phyloP scores from a whole-genome alignment of 2,888 invertebrate species.

The Lithophane semibrunnea region DNA sequence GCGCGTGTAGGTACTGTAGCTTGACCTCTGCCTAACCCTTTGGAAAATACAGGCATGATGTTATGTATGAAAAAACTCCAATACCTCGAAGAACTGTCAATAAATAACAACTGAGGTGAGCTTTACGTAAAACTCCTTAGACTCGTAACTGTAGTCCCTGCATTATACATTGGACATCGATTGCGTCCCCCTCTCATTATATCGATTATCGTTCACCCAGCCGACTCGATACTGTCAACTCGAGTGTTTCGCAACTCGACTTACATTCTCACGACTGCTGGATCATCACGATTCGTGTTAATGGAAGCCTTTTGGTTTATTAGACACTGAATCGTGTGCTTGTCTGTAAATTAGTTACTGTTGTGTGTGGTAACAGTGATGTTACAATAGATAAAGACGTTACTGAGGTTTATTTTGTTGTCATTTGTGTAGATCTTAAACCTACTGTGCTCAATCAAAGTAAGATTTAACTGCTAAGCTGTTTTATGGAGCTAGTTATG shows the following conservation, averaged over 20 bases:
- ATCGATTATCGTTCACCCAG: slow-evolving; percentile 65
- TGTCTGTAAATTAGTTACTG: slow-evolving; percentile 23
- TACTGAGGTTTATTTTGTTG: slow-evolving; percentile 7
- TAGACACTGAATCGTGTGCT: slow-evolving; percentile 38
- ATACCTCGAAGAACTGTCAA: not conserved
- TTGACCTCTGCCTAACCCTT: not conserved
- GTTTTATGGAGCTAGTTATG: not conserved
- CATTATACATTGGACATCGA: slow-evolving; percentile 69
- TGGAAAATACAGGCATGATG: accelerated
- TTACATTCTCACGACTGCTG: slow-evolving; percentile 50
- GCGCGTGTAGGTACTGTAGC: not conserved
- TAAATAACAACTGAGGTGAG: slow-evolving; percentile 17
- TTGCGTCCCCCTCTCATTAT: slow-evolving; percentile 63
- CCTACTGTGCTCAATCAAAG: not conserved
- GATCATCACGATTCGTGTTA: slow-evolving; percentile 53
- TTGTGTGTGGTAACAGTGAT: slow-evolving; percentile 32
- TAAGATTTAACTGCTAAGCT: not conserved
- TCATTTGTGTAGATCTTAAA: slow-evolving; percentile 15
- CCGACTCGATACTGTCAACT: slow-evolving; percentile 62
- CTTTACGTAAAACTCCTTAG: slow-evolving; percentile 13
- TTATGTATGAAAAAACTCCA: not conserved
- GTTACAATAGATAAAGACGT: not conserved
- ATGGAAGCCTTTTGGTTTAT: slow-evolving; percentile 40
- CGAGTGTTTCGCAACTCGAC: slow-evolving; percentile 51
- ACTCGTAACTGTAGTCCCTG: slow-evolving; percentile 37